Conservation (phyloP, 2,113 vertebrate species). For the Leucosticte australis region DNA sequence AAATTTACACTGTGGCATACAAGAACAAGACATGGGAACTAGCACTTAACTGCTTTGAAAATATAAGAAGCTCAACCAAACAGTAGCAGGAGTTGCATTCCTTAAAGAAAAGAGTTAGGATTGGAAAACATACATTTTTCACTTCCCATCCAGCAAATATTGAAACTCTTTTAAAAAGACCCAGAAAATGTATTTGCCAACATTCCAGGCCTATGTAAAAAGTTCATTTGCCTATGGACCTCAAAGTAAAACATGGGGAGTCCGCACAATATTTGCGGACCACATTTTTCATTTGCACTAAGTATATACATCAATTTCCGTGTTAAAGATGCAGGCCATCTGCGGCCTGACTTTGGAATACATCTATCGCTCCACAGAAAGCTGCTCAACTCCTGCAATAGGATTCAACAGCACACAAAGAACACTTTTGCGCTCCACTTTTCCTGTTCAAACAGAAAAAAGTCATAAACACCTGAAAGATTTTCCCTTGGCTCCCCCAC, state of each 20-base stretch:
- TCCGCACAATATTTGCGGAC: not conserved
- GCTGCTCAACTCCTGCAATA: not conserved
- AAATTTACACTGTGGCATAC: not conserved
- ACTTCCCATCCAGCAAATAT: accelerated
- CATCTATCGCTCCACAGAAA: not conserved
- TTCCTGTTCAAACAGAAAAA: not conserved
- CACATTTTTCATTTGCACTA: not conserved
- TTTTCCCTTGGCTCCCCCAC: not conserved
- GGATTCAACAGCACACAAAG: not conserved
- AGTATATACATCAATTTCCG: accelerated
- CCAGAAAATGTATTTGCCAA: not conserved
- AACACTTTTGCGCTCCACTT: not conserved
- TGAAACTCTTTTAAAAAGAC: not conserved
- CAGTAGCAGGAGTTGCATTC: not conserved
- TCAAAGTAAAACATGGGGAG: not conserved
- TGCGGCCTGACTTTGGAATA: not conserved
- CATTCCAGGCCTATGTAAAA: not conserved
- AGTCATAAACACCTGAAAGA: not conserved
- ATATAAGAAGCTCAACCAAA: not conserved
- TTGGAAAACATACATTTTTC: not conserved
- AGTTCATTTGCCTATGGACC: not conserved
- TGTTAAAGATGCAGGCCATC: not conserved
- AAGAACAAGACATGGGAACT: not conserved
- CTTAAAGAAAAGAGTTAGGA: not conserved
- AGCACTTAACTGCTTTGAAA: not conserved